Evolutionary conservation across 2,113 vertebrate species (phyloP).

Genomic region (Menura novaehollandiae): DNA sequence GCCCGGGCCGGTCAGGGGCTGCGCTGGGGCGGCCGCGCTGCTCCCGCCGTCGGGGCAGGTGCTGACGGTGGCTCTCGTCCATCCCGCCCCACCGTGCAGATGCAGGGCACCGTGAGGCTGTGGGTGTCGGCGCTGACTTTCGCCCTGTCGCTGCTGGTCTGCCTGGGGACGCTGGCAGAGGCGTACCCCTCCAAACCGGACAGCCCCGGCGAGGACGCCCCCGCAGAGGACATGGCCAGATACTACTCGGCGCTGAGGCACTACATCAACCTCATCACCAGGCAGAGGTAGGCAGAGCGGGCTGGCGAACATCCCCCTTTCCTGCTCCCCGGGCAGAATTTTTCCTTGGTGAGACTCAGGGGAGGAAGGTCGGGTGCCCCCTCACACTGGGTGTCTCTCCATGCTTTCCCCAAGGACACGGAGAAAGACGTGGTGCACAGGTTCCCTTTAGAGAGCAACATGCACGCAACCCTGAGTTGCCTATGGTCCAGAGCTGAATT

Average conservation of each 20-base stretch:
- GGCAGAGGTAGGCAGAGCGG: slow-evolving; percentile 85
- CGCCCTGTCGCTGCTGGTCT: slow-evolving; percentile 85
- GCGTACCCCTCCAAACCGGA: slow-evolving; percentile 95
- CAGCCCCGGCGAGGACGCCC: slow-evolving; percentile 91
- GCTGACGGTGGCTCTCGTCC: not conserved
- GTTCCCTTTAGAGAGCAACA: not conserved
- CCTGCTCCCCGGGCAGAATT: not conserved
- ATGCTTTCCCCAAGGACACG: rapidly evolving
- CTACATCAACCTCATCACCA: slow-evolving; percentile 98
- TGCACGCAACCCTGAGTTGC: rapidly evolving
- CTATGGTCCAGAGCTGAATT: not conserved
- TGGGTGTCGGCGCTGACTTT: slow-evolving; percentile 84
- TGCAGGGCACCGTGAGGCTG: slow-evolving; percentile 83
- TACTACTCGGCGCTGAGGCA: slow-evolving; percentile 97
- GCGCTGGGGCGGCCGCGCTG: not conserved
- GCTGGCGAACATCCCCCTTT: not conserved
- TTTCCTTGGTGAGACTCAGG: not conserved
- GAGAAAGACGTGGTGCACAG: not conserved
- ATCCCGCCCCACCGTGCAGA: slow-evolving; percentile 66
- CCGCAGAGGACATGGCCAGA: slow-evolving; percentile 94
- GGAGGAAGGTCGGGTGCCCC: not conserved
- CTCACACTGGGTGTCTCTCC: not conserved
- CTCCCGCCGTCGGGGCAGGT: not conserved
- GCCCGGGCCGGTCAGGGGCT: not conserved
- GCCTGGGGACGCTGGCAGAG: slow-evolving; percentile 85